Base-by-base conservation (phyloP, 2,797 vertebrate species). In the Strix occidentalis region DNA sequence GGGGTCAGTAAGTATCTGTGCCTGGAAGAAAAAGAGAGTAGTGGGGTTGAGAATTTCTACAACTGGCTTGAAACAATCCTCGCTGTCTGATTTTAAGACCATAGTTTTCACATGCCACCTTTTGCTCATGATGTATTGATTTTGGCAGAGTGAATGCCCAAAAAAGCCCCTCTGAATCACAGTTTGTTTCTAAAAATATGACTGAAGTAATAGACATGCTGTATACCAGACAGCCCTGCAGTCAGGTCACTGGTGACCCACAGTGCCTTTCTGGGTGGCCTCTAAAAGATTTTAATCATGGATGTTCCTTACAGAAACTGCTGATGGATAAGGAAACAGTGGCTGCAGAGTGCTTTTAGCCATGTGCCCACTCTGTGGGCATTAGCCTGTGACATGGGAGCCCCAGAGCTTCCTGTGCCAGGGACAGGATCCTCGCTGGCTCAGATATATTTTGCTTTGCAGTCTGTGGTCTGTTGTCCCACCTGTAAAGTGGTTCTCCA, bases 361-460 rank as follows among this genome's bases (percentile, higher is more conserved):
- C 13, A 26, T 3, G 6, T 58, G 6, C 2, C 6, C 26, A 16
- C 17, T 74, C 46, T 4, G 0, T 45, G 21, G 14, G 4, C 1
- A 0, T 37, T 35, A 81, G 26, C 11, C 63, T 84, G 63, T 11
- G n/a, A 39, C 4, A 10, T 20, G 33, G 33, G 11, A 75, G 11
- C 4, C 43, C 18, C n/a, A 74, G 2, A 71, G 13, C 5, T 37
- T 16, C 5, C 10, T 0, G 0, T 76, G 33, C 50, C 33, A 31
- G 16, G 10, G 6, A 2, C 31, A 87, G 29, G 16, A 25, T 82
- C 17, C 25, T 74, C 4, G 17, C 28, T 8, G 2, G 6, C 17
- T 79, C 70, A 70, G n/a, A 48, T 4, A 53, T 3, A 4, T 60
- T 37, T 60, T 60, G 13, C 21, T 78, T 65, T 4, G 0, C n/a